A percentile compares a stretch with the other conserved stretches of the same genome.
These are phyloP conservation scores for Tuberolachnus salignus DNA, from an alignment of 2,888 invertebrate species.

Conservation along the genomic window DNA sequence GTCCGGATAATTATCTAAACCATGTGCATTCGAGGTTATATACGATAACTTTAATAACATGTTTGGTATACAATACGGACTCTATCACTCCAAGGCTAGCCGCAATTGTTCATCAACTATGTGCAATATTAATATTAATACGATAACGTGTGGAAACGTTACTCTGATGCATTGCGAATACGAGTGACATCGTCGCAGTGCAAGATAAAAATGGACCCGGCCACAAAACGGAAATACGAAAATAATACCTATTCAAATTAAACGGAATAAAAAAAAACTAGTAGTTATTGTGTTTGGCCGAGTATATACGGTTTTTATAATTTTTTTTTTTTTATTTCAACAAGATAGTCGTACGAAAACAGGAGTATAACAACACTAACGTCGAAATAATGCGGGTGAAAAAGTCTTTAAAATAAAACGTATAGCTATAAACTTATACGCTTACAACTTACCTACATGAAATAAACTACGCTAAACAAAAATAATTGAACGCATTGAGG, in stretches of 20 bases:
- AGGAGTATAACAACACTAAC: neutral
- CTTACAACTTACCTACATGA: no score
- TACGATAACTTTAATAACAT: neutral
- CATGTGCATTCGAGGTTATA: slow-evolving; percentile 22
- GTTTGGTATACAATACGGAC: slow-evolving; percentile 27
- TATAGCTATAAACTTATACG: neutral
- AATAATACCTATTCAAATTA: no score
- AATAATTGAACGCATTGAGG: no score
- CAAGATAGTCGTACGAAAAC: neutral
- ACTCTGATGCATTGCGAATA: neutral
- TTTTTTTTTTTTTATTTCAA: neutral
- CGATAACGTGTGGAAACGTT: neutral
- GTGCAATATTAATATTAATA: slow-evolving; percentile 7
- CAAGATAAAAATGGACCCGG: no score
- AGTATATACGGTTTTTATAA: neutral
- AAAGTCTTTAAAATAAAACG: slow-evolving; percentile 1
- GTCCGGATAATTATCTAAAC: slow-evolving; percentile 13
- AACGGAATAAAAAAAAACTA: no score
- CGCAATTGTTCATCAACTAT: slow-evolving; percentile 3
- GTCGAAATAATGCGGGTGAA: neutral
- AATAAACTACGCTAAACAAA: no score
- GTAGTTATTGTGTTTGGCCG: no score
- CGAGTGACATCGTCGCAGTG: neutral
- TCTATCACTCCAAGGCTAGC: slow-evolving; percentile 16
- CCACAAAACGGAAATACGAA: no score